phyloP scores from a whole-genome alignment of 2,888 invertebrate genomes.

The Caenorhabditis doughertyi region DNA sequence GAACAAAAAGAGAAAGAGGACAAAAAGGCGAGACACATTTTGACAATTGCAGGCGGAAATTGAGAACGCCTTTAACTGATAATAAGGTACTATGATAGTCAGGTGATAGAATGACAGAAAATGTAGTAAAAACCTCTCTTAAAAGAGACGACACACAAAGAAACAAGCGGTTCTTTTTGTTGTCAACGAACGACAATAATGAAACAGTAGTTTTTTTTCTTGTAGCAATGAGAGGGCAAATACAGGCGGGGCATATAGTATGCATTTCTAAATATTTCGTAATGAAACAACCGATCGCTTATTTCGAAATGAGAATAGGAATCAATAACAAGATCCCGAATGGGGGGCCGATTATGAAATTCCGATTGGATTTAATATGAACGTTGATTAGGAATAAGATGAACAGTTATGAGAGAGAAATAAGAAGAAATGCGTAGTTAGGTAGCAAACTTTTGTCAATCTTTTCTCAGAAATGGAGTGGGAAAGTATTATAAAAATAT shows the following conservation, averaged over 20 bases:
- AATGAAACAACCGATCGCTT: constrained; percentile 4
- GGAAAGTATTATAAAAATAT: no score
- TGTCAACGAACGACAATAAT: neutral
- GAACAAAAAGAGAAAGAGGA: neutral
- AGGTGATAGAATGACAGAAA: constrained; percentile 12
- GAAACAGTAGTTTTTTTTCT: neutral
- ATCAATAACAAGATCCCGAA: constrained; percentile 9
- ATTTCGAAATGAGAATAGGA: constrained; percentile 16
- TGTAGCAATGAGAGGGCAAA: neutral
- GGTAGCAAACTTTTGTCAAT: no score
- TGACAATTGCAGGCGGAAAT: constrained; percentile 4
- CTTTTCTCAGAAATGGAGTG: no score
- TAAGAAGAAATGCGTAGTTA: no score
- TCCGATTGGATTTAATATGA: no score
- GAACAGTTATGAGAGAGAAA: no score
- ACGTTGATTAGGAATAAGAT: no score
- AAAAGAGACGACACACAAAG: neutral
- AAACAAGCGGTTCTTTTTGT: neutral
- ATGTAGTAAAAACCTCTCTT: neutral
- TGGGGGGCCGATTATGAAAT: neutral
- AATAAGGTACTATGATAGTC: constrained; percentile 20
- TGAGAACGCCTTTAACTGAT: constrained; percentile 39
- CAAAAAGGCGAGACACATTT: neutral
- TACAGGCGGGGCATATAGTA: neutral
- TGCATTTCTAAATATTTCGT: constrained; percentile 21